These are phyloP conservation scores for Menidia beryllina DNA, from an alignment of 2,113 vertebrate genomes.

Conservation along the genomic window DNA sequence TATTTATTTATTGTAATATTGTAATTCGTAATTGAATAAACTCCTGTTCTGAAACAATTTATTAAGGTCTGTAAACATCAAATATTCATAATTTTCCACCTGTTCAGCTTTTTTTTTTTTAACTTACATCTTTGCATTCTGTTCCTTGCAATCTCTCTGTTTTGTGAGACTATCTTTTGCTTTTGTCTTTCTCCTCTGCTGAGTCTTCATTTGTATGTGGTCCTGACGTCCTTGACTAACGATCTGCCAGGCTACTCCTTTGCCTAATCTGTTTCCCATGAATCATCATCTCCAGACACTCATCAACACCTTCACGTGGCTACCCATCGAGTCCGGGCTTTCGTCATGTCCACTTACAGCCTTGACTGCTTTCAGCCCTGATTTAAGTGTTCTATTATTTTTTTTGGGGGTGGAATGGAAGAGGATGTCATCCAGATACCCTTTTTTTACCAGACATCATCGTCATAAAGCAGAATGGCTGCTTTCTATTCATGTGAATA, in stretches of 20 bases:
- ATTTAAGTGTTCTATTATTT: conserved; percentile 33
- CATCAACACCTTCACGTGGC: conserved; percentile 51
- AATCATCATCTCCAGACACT: conserved; percentile 73
- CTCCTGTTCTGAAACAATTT: neutral
- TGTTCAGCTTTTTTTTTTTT: neutral
- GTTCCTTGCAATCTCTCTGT: conserved; percentile 16
- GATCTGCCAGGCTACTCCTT: conserved; percentile 70
- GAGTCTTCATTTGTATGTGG: conserved; percentile 72
- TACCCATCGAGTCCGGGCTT: conserved; percentile 21
- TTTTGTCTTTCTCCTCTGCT: conserved; percentile 52
- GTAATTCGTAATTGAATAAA: neutral
- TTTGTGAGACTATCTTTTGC: conserved; percentile 26
- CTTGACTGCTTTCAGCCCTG: conserved; percentile 33
- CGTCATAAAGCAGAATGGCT: conserved; percentile 3
- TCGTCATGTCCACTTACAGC: conserved; percentile 39
- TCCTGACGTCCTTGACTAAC: conserved; percentile 74
- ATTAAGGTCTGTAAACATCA: neutral
- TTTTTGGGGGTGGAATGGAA: conserved; percentile 14
- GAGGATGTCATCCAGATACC: neutral
- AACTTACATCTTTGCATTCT: conserved; percentile 1
- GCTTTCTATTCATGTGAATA: neutral
- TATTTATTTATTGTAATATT: too few species aligned
- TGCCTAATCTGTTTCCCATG: conserved; percentile 75
- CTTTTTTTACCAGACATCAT: neutral
- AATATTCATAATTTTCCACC: neutral